phyloP scores from a whole-genome alignment of 1,140 invertebrate species.

The Scaptomyza montana region DNA sequence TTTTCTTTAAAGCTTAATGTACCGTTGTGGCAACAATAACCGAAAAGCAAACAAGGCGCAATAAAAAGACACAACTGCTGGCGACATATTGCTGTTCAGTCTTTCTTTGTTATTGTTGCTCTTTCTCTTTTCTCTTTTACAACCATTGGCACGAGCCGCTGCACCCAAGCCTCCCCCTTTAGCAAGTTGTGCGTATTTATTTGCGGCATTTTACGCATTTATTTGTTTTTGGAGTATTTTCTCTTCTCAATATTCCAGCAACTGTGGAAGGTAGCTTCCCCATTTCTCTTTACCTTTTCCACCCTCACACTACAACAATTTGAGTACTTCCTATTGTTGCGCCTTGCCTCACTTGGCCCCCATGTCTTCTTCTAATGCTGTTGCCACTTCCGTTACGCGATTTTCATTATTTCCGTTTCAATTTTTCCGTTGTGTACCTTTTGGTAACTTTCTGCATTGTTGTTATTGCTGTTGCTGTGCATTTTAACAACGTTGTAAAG shows the following conservation, averaged over 20 bases:
- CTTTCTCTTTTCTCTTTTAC: background rate
- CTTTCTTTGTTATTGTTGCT: constrained; percentile 3
- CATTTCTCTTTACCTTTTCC: background rate
- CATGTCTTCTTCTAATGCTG: constrained; percentile 55
- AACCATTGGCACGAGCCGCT: constrained; percentile 12
- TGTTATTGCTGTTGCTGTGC: constrained; percentile 46
- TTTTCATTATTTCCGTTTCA: constrained; percentile 82
- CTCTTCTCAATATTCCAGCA: constrained; percentile 30
- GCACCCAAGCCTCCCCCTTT: background rate
- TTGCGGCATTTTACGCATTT: constrained; percentile 83
- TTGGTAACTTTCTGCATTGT: constrained; percentile 49
- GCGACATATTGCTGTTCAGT: constrained; percentile 67
- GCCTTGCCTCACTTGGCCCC: background rate
- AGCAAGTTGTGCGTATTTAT: constrained; percentile 70
- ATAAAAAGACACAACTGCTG: constrained; percentile 69
- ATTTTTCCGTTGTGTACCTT: constrained; percentile 76
- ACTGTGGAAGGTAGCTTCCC: constrained; percentile 34
- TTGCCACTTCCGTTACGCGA: constrained; percentile 81
- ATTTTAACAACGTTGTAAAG: constrained; percentile 80
- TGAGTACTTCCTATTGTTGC: constrained; percentile 38
- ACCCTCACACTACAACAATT: constrained; percentile 25
- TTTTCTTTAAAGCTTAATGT: constrained; percentile 78
- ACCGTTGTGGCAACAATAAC: constrained; percentile 76
- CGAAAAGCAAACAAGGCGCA: constrained; percentile 57
- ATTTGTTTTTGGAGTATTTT: constrained; percentile 77